phyloP scores from a whole-genome alignment of 2,888 invertebrate species.

The Tinea semifulvella region DNA sequence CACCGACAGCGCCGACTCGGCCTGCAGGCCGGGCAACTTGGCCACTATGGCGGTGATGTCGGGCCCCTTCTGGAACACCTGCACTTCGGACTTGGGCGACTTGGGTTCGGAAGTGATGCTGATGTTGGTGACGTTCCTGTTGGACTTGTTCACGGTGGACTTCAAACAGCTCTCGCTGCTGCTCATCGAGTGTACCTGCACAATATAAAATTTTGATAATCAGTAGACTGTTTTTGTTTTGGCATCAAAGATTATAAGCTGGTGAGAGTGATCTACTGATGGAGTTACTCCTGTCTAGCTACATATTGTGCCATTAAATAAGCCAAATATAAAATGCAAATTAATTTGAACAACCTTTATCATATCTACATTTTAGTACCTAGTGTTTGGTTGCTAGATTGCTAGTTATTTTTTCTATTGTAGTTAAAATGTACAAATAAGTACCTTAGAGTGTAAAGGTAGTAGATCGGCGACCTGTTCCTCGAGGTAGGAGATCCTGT shows the following conservation, averaged over 20 bases:
- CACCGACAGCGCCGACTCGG: constrained; percentile 45
- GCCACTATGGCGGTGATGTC: constrained; percentile 80
- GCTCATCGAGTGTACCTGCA: constrained; percentile 45
- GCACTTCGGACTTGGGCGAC: constrained; percentile 59
- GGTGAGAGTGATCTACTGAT: no score
- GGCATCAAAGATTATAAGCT: no score
- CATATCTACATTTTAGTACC: no score
- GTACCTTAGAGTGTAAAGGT: constrained; percentile 47
- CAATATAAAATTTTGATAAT: no score
- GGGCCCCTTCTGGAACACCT: constrained; percentile 82
- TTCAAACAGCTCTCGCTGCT: constrained; percentile 53
- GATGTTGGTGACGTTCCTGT: constrained; percentile 75
- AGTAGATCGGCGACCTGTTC: constrained; percentile 80
- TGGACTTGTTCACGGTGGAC: constrained; percentile 63
- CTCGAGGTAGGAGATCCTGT: constrained; percentile 88
- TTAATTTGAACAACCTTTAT: no score
- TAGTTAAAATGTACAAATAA: no score
- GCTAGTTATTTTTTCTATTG: no score
- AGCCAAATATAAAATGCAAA: no score
- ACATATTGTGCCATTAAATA: no score
- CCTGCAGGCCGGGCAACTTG: constrained; percentile 67
- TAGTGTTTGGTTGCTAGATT: background rate
- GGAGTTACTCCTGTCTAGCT: no score
- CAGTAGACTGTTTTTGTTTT: no score
- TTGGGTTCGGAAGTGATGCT: constrained; percentile 70